phyloP scores from a whole-genome alignment of 2,113 vertebrate species.

The Phoenicopterus ruber region DNA sequence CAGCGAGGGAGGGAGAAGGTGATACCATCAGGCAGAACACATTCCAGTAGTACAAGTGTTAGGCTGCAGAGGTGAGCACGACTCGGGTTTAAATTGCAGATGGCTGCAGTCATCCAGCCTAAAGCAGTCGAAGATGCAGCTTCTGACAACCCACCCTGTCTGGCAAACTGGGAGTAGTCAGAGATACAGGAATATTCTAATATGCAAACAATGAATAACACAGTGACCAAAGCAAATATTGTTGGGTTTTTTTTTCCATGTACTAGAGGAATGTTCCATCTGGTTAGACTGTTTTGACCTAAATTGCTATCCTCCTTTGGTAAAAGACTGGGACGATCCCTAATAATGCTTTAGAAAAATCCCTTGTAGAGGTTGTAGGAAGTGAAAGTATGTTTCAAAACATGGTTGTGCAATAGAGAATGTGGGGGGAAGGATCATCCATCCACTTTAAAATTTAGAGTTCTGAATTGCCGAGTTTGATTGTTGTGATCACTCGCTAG shows the following conservation, averaged over 20 bases:
- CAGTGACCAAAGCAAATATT: not conserved
- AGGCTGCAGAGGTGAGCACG: not conserved
- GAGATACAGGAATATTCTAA: not conserved
- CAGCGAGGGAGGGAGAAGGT: not conserved
- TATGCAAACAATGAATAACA: not conserved
- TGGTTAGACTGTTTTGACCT: not conserved
- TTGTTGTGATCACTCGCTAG: not conserved
- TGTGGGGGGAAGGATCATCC: not conserved
- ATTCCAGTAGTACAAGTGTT: not conserved
- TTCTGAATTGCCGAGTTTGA: not conserved
- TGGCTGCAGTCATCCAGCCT: not conserved
- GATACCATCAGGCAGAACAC: accelerated
- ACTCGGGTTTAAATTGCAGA: not conserved
- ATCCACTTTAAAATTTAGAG: not conserved
- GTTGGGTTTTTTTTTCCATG: not conserved
- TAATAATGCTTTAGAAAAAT: conserved; percentile 12
- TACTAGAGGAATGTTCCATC: not conserved
- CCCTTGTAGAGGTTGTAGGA: not conserved
- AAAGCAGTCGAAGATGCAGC: not conserved
- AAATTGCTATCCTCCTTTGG: not conserved
- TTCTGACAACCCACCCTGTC: not conserved
- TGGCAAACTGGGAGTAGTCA: conserved; percentile 31
- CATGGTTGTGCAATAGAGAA: not conserved
- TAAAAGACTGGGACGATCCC: not conserved
- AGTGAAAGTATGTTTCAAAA: conserved; percentile 7